Base-by-base conservation (phyloP, 2,888 invertebrate species). In the Sphaerophoria rueppellii region DNA sequence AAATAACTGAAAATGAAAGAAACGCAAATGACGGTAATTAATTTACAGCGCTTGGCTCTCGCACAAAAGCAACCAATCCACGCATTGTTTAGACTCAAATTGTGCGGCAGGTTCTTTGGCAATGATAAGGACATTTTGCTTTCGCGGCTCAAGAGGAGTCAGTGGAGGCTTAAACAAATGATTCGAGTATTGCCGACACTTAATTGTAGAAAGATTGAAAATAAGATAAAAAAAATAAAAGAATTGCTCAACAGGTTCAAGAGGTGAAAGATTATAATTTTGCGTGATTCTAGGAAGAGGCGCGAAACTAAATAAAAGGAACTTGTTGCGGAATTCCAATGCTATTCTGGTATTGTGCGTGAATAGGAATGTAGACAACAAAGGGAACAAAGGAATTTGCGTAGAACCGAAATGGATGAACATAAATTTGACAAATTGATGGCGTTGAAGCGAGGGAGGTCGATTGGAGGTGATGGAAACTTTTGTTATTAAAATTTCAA, bases 1-100 rank as follows among this genome's bases (percentile, higher is more conserved):
- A 60, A n/a, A 34, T 24, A 55, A 63, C 35, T 60, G 65, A 46
- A 12, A n/a, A 48, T 40, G 14, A 37, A 24, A 40, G 61, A 48
- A 65, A 52, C 52, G 58, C 52, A 80, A 72, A 83, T 80, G 80
- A 60, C 34, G 54, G 72, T 72, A 83, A 83, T 83, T 83, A 83
- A 83, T 83, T 75, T 61, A 43, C 55, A 46, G 67, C 54, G 24
- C 24, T 24, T 2, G 24, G 24, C 24, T 24, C 24, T 24, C 24
- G 12, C 12, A 43, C 65, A 54, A 35, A 69, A 57, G 79, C 75
- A 75, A 35, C 57, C 9, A 70, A 52, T 81, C 61, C 32, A 55
- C 61, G 37, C 37, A 55, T 55, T 77, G 77, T 55, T 57, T 78
- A 65, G 60, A 52, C 67, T 75, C 74, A 61, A 63, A 75, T 74